Evolutionary conservation across 2,113 vertebrate species (phyloP).

Genomic region (Paradoxurus hermaphroditus): DNA sequence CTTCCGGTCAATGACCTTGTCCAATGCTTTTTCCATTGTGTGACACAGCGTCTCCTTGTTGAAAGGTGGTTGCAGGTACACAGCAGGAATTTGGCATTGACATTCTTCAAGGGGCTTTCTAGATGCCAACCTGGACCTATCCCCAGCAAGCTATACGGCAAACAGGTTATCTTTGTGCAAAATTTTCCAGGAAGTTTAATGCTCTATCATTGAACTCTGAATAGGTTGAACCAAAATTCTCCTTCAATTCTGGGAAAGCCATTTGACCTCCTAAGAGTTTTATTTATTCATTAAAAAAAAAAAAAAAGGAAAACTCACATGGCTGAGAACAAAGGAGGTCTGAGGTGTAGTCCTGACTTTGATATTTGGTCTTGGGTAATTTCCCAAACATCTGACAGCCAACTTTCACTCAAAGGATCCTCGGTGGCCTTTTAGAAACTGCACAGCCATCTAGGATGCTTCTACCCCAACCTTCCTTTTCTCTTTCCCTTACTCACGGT

Average conservation of each 20-base stretch:
- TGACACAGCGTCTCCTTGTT: background rate
- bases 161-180: slow-evolving; percentile 8
- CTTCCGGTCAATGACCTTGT: background rate
- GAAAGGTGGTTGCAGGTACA: background rate
- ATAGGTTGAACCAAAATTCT: slow-evolving; percentile 4
- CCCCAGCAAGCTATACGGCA: slow-evolving; percentile 11
- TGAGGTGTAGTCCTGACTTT: background rate
- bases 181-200: slow-evolving; percentile 35
- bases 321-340: background rate
- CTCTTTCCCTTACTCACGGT: background rate
- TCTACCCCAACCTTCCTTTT: background rate
- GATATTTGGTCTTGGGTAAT: background rate
- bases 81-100: background rate
- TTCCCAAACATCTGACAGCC: background rate
- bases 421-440: background rate
- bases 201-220: background rate
- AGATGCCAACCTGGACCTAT: slow-evolving; percentile 2
- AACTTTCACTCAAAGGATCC: background rate
- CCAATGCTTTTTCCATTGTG: background rate
- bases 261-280: slow-evolving; percentile 16
- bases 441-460: too few relatives aligned
- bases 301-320: background rate
- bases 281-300: background rate
- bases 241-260: slow-evolving; percentile 32
- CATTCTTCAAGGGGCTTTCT: background rate